Percentiles rank a stretch among this genome's conserved stretches.
These are phyloP conservation scores for Garra rufa DNA, from an alignment of 2,113 vertebrate genomes.

Conservation along the genomic window DNA sequence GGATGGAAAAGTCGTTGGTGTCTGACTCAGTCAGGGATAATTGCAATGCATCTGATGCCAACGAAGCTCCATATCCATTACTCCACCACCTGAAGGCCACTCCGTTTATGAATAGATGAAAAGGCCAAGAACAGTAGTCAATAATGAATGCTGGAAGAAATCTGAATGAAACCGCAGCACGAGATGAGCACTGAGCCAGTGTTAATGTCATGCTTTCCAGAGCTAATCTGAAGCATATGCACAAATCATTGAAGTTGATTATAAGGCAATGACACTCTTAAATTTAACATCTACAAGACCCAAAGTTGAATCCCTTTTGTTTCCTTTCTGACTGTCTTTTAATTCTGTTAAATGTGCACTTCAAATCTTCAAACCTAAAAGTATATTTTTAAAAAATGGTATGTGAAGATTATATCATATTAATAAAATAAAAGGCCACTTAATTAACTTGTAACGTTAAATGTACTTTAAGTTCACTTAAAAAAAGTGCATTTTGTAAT, in stretches of 20 bases:
- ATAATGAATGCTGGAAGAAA: conserved; percentile 57
- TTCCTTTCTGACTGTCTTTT: neutral
- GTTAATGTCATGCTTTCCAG: conserved; percentile 45
- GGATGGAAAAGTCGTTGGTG: conserved; percentile 69
- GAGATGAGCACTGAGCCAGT: conserved; percentile 53
- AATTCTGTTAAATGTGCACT: neutral
- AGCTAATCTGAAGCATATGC: conserved; percentile 2
- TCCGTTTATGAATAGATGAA: conserved; percentile 69
- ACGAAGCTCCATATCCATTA: conserved; percentile 59
- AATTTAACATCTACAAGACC: neutral
- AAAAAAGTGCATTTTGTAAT: too few relatives aligned
- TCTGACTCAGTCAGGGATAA: conserved; percentile 64
- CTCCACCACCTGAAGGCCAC: conserved; percentile 66
- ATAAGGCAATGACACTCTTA: neutral
- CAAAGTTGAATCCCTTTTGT: neutral
- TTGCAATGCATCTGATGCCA: conserved; percentile 67
- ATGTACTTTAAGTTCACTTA: neutral
- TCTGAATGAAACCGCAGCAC: conserved; percentile 43
- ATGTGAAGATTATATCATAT: neutral
- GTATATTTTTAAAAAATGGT: neutral
- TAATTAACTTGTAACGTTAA: neutral
- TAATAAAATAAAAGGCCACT: neutral
- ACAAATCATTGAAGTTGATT: neutral
- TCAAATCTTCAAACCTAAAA: neutral
- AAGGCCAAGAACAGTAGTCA: conserved; percentile 62